A percentile compares a stretch with the other conserved stretches of the same genome.
phyloP scores from a whole-genome alignment of 2,888 invertebrate genomes.

The Drosophila cyrtoloma region DNA sequence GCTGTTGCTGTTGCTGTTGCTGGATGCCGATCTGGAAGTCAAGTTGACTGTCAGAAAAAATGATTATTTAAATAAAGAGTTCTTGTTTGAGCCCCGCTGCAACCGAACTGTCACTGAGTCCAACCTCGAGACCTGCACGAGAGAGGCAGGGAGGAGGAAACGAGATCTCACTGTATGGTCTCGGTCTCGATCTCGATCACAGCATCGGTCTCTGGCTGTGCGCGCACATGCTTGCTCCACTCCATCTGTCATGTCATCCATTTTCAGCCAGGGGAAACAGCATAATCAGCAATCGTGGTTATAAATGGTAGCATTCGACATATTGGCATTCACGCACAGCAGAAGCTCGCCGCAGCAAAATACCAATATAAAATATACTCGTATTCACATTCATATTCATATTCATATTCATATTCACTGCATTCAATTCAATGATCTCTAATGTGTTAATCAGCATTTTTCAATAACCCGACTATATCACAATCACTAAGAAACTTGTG shows the following conservation, averaged over 20 bases:
- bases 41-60: constrained; percentile 84
- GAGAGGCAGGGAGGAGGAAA: neutral
- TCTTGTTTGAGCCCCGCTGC: constrained; percentile 74
- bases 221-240: constrained; percentile 71
- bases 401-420: constrained; percentile 30
- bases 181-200: constrained; percentile 14
- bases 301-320: constrained; percentile 84
- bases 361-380: constrained; percentile 31
- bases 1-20: constrained; percentile 10
- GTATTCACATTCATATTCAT: constrained; percentile 12
- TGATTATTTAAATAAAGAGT: constrained; percentile 84
- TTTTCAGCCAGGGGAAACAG: constrained; percentile 80
- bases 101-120: constrained; percentile 80
- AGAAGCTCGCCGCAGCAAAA: constrained; percentile 51
- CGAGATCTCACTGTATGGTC: constrained; percentile 13
- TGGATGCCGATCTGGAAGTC: constrained; percentile 85
- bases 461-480: constrained; percentile 61
- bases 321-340: constrained; percentile 81
- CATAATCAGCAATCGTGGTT: constrained; percentile 83
- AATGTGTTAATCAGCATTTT: constrained; percentile 82
- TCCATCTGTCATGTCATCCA: constrained; percentile 84
- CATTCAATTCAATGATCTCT: constrained; percentile 64
- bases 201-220: constrained; percentile 73
- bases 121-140: constrained; percentile 20
- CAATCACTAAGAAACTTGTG: constrained; percentile 15